A percentile compares a stretch with the other conserved stretches of the same genome.
Evolutionary conservation across 2,888 invertebrate species (phyloP).

Genomic region (Helicoverpa assulta): DNA sequence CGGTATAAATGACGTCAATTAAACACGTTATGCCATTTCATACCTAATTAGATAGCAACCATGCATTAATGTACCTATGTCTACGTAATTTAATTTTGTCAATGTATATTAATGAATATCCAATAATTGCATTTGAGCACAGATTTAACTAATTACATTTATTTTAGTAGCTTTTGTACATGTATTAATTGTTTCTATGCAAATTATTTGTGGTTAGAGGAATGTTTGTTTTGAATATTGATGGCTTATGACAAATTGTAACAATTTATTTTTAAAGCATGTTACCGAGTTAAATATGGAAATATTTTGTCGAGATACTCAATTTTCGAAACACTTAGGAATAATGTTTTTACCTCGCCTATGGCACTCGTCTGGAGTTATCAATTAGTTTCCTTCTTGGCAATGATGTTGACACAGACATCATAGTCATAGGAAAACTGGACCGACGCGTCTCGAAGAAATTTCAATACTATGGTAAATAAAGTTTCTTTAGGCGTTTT

Average conservation of each 20-base stretch:
- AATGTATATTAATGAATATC: conserved; percentile 26
- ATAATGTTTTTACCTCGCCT: background rate
- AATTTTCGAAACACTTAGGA: background rate
- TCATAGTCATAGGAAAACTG: too few species aligned
- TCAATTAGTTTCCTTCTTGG: background rate
- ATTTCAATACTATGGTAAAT: too few species aligned
- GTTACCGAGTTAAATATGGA: background rate
- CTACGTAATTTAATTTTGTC: conserved; percentile 25
- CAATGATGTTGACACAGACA: too few species aligned
- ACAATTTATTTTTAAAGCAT: background rate
- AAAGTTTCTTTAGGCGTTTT: too few species aligned
- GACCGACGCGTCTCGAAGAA: too few species aligned
- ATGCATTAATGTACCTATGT: conserved; percentile 21
- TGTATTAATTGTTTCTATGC: background rate
- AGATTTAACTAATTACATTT: background rate
- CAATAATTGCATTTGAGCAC: conserved; percentile 14
- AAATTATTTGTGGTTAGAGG: background rate
- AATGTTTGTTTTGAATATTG: background rate
- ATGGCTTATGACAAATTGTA: background rate
- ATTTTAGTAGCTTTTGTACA: background rate
- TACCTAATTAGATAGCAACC: conserved; percentile 26
- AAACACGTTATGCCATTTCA: conserved; percentile 3
- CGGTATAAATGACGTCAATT: conserved; percentile 32
- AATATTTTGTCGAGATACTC: background rate
- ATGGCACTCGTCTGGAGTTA: background rate